A percentile compares a stretch with the other conserved stretches of the same genome.
phyloP scores from a whole-genome alignment of 2,113 vertebrate species.

The Silurus glanis region DNA sequence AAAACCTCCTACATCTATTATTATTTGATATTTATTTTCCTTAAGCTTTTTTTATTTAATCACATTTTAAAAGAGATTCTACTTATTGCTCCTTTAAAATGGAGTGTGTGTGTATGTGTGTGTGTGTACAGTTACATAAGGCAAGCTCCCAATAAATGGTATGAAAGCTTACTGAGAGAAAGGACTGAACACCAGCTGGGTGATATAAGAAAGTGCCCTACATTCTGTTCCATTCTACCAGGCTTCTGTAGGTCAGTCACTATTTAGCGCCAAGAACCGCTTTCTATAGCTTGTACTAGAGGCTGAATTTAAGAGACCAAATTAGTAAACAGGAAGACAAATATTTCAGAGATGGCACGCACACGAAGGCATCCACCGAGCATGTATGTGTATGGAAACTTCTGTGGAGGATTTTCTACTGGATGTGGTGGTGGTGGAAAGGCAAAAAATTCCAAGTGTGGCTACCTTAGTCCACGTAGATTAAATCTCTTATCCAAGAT shows the following conservation, averaged over 20 bases:
- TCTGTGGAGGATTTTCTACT: conserved; percentile 59
- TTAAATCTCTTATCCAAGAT: conserved; percentile 66
- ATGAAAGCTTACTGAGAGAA: not conserved
- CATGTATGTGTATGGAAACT: conserved; percentile 61
- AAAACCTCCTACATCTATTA: not conserved
- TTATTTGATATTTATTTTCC: not conserved
- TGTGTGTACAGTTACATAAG: not conserved
- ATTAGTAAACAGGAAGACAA: conserved; percentile 66
- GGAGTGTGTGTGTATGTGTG: not conserved
- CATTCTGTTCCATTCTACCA: not conserved
- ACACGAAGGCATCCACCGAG: conserved; percentile 17
- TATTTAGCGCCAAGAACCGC: not conserved
- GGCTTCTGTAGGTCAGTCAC: not conserved
- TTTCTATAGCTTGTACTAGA: conserved; percentile 1
- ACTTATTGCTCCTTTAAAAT: not conserved
- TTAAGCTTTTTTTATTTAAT: not conserved
- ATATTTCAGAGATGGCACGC: conserved; percentile 41
- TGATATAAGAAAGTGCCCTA: not conserved
- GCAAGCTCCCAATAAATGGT: not conserved
- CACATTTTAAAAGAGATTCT: not conserved
- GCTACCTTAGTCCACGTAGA: conserved; percentile 55
- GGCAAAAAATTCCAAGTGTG: conserved; percentile 40
- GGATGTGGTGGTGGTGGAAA: conserved; percentile 45
- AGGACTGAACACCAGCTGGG: not conserved
- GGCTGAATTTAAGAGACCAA: conserved; percentile 51